These are phyloP conservation scores for Hecatera dysodea DNA, from an alignment of 2,888 invertebrate species.

Conservation along the genomic window DNA sequence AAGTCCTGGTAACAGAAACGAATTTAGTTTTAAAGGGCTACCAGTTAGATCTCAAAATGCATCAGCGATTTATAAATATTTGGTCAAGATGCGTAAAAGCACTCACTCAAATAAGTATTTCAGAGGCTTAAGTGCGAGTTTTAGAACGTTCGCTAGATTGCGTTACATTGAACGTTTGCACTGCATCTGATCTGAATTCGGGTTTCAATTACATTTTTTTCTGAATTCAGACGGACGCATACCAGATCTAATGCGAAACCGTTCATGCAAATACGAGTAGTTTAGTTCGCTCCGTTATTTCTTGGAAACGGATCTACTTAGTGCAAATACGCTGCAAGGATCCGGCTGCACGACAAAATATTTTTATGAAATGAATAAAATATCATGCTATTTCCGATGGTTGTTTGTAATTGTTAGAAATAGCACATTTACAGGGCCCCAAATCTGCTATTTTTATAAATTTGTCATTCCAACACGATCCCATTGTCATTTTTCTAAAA, in stretches of 20 bases:
- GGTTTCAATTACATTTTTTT: not conserved
- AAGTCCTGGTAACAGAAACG: conserved; percentile 75
- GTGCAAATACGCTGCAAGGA: too few species aligned
- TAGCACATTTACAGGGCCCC: too few species aligned
- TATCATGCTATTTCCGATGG: too few species aligned
- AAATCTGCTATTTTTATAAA: too few species aligned
- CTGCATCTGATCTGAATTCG: not conserved
- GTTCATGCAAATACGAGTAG: not conserved
- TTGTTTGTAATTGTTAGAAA: too few species aligned
- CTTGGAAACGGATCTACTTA: too few species aligned
- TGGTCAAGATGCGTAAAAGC: not conserved
- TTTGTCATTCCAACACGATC: too few species aligned
- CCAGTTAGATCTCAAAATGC: not conserved
- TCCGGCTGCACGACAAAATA: too few species aligned
- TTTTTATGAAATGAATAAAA: too few species aligned
- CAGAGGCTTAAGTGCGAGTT: not conserved
- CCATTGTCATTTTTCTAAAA: too few species aligned
- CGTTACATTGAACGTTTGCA: not conserved
- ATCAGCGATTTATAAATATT: not conserved
- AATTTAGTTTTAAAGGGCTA: not conserved
- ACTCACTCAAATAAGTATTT: not conserved
- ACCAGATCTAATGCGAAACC: not conserved
- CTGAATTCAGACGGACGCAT: not conserved
- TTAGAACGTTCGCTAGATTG: too few species aligned
- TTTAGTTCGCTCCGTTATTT: too few species aligned